These are phyloP conservation scores for Bilobella aurantiaca DNA, from an alignment of 1,140 invertebrate species.

Conservation along the genomic window DNA sequence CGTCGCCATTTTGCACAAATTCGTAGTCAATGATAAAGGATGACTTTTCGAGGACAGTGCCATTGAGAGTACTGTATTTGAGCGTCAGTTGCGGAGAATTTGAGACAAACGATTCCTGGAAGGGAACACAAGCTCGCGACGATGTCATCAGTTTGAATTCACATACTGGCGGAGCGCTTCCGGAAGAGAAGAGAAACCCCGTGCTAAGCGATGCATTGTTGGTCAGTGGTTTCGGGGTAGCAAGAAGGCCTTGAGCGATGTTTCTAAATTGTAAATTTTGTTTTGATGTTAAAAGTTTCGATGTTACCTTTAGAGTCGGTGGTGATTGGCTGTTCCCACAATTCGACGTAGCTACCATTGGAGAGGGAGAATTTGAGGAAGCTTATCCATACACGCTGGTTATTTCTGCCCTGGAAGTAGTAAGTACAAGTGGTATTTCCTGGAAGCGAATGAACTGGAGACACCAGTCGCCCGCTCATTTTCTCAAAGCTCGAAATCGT, in stretches of 20 bases:
- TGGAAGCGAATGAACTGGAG: background rate
- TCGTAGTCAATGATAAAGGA: background rate
- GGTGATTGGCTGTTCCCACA: background rate
- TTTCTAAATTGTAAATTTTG: no score
- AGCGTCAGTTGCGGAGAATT: background rate
- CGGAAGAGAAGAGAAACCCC: background rate
- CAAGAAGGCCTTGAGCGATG: background rate
- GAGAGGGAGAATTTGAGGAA: background rate
- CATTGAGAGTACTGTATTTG: background rate
- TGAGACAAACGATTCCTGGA: slow-evolving; percentile 1
- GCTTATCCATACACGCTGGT: background rate
- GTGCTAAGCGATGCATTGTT: background rate
- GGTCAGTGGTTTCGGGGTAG: background rate
- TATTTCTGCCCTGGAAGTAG: background rate
- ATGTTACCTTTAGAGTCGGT: no score
- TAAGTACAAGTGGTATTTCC: background rate
- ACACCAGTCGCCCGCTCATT: background rate
- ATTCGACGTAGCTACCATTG: background rate
- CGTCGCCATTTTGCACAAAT: background rate
- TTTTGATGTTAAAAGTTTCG: no score
- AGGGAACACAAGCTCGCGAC: background rate
- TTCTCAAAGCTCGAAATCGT: background rate
- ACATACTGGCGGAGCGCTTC: background rate
- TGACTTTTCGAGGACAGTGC: background rate
- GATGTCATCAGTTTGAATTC: background rate